phyloP scores from a whole-genome alignment of 2,888 invertebrate genomes.

The Margaritifera margaritifera region DNA sequence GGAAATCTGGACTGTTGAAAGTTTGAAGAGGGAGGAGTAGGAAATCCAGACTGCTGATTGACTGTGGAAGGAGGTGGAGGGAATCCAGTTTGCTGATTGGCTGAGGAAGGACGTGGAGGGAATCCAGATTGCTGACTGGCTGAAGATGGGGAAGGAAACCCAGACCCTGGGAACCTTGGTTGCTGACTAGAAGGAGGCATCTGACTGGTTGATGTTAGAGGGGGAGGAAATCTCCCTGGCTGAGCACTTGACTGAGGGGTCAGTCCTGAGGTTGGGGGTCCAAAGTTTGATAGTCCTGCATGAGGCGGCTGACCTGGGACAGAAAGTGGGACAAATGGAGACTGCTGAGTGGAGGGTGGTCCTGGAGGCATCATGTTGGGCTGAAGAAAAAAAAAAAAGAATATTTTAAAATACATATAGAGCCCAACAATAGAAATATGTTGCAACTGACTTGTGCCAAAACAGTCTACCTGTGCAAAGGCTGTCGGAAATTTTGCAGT shows the following conservation, averaged over 20 bases:
- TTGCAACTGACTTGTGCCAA: no score
- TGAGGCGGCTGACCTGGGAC: slow-evolving; percentile 1
- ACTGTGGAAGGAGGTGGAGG: slow-evolving; percentile 18
- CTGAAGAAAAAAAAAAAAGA: background rate
- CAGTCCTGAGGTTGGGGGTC: slow-evolving; percentile 3
- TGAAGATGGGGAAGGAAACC: slow-evolving; percentile 8
- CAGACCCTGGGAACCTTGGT: slow-evolving; percentile 7
- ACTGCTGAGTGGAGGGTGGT: slow-evolving; percentile 5
- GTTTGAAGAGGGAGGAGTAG: slow-evolving; percentile 9
- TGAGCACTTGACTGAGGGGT: slow-evolving; percentile 11
- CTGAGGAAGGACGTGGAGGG: slow-evolving; percentile 16
- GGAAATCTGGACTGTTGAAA: slow-evolving; percentile 22
- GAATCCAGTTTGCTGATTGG: slow-evolving; percentile 23
- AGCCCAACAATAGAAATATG: background rate
- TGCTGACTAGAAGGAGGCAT: slow-evolving; percentile 1
- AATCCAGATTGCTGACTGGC: slow-evolving; percentile 18
- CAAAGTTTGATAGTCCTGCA: slow-evolving; percentile 1
- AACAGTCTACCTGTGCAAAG: no score
- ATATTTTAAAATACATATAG: background rate
- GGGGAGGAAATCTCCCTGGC: slow-evolving; percentile 20
- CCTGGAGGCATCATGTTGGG: slow-evolving; percentile 8
- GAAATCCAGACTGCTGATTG: slow-evolving; percentile 19
- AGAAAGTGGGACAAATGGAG: background rate
- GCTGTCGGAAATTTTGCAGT: no score
- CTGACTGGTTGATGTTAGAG: slow-evolving; percentile 1